These are phyloP conservation scores for Agriopis marginaria DNA, from an alignment of 2,888 invertebrate genomes.

Conservation along the genomic window DNA sequence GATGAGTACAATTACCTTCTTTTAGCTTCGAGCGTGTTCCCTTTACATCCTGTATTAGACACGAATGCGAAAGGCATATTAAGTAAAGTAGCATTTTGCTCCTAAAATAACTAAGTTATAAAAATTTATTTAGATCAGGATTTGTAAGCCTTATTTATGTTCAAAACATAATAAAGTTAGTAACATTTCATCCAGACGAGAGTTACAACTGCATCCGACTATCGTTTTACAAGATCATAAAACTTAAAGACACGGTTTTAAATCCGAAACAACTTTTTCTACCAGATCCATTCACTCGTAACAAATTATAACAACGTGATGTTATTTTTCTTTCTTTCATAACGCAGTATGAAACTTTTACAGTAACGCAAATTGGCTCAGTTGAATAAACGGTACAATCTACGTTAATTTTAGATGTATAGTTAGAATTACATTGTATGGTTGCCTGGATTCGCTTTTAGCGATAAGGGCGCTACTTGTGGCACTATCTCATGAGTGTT, in stretches of 20 bases:
- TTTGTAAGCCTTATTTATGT: not conserved
- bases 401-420: no score
- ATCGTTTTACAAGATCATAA: constrained; percentile 27
- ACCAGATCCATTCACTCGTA: constrained; percentile 42
- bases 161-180: constrained; percentile 3
- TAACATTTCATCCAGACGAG: constrained; percentile 6
- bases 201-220: constrained; percentile 7
- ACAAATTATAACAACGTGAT: constrained; percentile 42
- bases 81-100: not conserved
- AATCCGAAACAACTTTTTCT: constrained; percentile 47
- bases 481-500: no score
- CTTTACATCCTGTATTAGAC: no score
- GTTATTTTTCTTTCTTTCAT: constrained; percentile 37
- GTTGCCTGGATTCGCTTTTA: no score
- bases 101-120: not conserved
- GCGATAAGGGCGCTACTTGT: no score
- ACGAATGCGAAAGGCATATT: not conserved
- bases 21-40: no score
- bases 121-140: not conserved
- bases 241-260: constrained; percentile 35
- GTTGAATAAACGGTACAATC: not conserved
- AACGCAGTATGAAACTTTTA: not conserved
- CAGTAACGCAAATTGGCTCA: constrained; percentile 10
- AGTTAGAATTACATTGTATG: no score
- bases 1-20: no score